Conservation (phyloP, 2,113 vertebrate species). For the Amia ocellicauda region DNA sequence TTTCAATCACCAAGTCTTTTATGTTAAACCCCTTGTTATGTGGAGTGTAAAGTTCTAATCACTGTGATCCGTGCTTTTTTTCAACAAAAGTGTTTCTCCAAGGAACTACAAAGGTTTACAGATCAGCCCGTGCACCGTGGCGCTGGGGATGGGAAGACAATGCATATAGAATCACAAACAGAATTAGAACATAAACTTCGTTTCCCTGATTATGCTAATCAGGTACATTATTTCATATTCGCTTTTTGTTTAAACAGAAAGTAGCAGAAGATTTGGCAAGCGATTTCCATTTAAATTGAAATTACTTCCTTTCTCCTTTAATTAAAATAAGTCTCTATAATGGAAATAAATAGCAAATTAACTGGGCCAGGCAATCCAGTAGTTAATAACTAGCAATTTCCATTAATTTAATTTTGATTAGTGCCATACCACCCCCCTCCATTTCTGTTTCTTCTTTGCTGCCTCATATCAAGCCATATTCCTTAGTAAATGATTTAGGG, state of each 20-base stretch:
- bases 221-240: neutral
- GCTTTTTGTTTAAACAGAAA: neutral
- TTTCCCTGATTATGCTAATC: conserved; percentile 5
- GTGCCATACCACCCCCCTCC: neutral
- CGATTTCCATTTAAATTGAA: conserved; percentile 17
- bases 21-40: too few species aligned
- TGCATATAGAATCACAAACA: neutral
- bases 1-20: too few species aligned
- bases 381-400: conserved; percentile 16
- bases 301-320: conserved; percentile 14
- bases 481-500: neutral
- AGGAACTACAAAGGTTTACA: too few species aligned
- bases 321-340: conserved; percentile 11
- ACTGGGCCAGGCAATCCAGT: conserved; percentile 5
- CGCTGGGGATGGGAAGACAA: neutral
- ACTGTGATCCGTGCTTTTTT: too few species aligned
- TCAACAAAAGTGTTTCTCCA: too few species aligned
- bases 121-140: too few species aligned
- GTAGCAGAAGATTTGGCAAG: conserved; percentile 4
- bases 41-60: too few species aligned
- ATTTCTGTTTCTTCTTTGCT: neutral
- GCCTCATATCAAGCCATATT: neutral
- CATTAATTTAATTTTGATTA: conserved; percentile 17
- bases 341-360: neutral
- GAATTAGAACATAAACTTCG: neutral